Conservation (phyloP, 30 jellyfish, hydroid and myxozoan species). For the Chrysaora quinquecirrha region DNA sequence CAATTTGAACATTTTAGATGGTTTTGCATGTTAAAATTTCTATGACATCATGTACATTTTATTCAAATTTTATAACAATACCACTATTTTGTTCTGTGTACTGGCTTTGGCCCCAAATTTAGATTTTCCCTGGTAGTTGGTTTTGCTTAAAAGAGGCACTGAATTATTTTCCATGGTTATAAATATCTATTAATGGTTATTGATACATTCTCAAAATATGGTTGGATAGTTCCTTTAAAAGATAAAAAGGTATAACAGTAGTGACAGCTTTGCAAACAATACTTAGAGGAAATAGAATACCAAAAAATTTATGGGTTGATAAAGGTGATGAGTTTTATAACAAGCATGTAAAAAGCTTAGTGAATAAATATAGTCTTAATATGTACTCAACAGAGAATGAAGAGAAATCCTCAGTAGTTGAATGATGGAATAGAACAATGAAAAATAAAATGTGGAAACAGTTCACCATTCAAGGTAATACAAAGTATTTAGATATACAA, state of each 20-base stretch:
- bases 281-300: slow-evolving; percentile 2
- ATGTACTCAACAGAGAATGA: slow-evolving; percentile 45
- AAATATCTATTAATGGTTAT: slow-evolving; percentile 53
- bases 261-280: slow-evolving; percentile 37
- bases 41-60: background rate
- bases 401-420: slow-evolving; percentile 26
- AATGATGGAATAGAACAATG: slow-evolving; percentile 7
- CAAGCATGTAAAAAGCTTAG: slow-evolving; percentile 19
- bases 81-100: background rate
- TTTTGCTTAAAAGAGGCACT: background rate
- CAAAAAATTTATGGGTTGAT: slow-evolving; percentile 39
- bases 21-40: too few species aligned
- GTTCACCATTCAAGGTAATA: background rate
- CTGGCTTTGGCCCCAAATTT: background rate
- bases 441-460: background rate
- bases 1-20: too few species aligned
- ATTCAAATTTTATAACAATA: background rate
- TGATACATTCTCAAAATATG: slow-evolving; percentile 67
- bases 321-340: slow-evolving; percentile 69
- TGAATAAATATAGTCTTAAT: background rate
- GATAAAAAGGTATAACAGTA: slow-evolving; percentile 37
- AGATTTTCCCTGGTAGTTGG: background rate
- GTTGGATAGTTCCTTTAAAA: slow-evolving; percentile 65
- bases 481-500: background rate
- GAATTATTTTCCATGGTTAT: slow-evolving; percentile 23